Percentiles rank a stretch among this genome's conserved stretches.
These are phyloP conservation scores for Embiotoca jacksoni DNA, from an alignment of 2,113 vertebrate genomes.

Conservation along the genomic window DNA sequence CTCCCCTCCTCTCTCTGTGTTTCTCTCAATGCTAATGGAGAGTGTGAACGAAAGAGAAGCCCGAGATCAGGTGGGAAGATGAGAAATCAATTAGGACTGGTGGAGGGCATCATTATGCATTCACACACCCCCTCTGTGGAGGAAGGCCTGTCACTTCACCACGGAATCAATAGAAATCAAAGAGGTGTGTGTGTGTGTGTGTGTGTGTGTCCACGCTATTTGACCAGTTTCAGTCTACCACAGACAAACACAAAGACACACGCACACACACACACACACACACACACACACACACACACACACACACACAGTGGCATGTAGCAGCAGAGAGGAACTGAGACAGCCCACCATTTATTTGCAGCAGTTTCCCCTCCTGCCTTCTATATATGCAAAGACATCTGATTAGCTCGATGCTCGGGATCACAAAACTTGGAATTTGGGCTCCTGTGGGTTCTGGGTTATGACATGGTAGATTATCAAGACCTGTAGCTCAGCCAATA, in stretches of 20 bases:
- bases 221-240: too few relatives aligned
- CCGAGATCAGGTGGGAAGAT: conserved; percentile 72
- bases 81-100: conserved; percentile 83
- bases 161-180: conserved; percentile 81
- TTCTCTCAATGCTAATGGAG: conserved; percentile 55
- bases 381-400: conserved; percentile 43
- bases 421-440: conserved; percentile 57
- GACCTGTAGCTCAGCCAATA: conserved; percentile 12
- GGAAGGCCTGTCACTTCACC: conserved; percentile 59
- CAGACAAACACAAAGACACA: too few relatives aligned
- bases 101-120: conserved; percentile 76
- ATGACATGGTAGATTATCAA: conserved; percentile 19
- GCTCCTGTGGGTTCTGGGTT: conserved; percentile 15
- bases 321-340: conserved; percentile 9
- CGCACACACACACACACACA: too few relatives aligned
- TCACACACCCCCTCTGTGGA: conserved; percentile 51
- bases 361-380: conserved; percentile 7
- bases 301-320: not conserved
- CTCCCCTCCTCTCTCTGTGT: conserved; percentile 3
- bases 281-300: too few relatives aligned
- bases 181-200: conserved; percentile 38
- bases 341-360: conserved; percentile 2
- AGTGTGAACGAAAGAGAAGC: conserved; percentile 63
- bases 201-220: too few relatives aligned
- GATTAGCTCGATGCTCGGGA: conserved; percentile 38